phyloP scores from a whole-genome alignment of 2,888 invertebrate species.

The Ectropis crepuscularia region DNA sequence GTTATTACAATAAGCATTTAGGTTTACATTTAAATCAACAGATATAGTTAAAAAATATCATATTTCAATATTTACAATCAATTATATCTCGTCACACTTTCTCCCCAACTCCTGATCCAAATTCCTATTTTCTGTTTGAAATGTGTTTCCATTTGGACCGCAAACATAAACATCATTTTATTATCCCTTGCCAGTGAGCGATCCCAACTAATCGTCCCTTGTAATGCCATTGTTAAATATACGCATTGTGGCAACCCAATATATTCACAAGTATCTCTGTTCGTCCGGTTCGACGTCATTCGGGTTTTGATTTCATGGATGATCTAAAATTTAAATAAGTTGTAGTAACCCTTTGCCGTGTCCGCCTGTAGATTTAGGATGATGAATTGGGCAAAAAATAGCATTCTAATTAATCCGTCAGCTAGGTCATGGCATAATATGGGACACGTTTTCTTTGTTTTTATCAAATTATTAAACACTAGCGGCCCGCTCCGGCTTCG shows the following conservation, averaged over 20 bases:
- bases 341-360: neutral
- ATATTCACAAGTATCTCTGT: conserved; percentile 49
- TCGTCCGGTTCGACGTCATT: conserved; percentile 36
- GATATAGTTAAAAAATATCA: no score
- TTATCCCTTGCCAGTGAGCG: conserved; percentile 51
- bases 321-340: conserved; percentile 28
- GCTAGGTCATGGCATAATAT: no score
- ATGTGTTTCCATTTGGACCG: conserved; percentile 30
- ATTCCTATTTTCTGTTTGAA: conserved; percentile 28
- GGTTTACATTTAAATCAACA: no score
- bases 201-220: conserved; percentile 50
- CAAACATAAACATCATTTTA: conserved; percentile 34
- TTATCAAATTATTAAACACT: no score
- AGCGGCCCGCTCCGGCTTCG: no score
- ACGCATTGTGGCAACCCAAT: conserved; percentile 58
- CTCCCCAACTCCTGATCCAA: conserved; percentile 4
- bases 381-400: no score
- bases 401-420: no score
- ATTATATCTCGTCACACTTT: neutral
- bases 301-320: conserved; percentile 36
- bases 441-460: no score
- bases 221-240: conserved; percentile 57
- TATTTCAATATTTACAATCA: neutral
- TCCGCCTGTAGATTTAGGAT: no score
- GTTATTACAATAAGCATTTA: no score